Evolutionary conservation across 2,797 vertebrate genomes (phyloP), one percentile per base, ranked within the genome.

Genomic region (Clarias laeviceps): DNA sequence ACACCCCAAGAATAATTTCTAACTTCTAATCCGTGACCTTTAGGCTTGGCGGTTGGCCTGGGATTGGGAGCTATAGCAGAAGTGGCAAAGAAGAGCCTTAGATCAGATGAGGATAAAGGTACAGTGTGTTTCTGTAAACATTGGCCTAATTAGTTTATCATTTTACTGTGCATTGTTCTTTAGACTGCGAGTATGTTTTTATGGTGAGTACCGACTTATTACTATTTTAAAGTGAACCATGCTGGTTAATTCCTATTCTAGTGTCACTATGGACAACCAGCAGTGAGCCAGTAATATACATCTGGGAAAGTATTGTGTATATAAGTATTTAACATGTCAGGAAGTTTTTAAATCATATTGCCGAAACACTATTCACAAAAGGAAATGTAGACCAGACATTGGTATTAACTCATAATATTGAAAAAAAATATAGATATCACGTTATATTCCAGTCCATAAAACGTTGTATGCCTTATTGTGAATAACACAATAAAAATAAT

Each of bases 81-180:
- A 90, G 95, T 97, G n/a, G 97, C 97, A 6, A 99, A 98, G 93
- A 99, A 98, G 92, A 97, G 93, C 87, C 94, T 98, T 34, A 94
- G 95, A 85, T 80, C 93, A 0, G 95, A 96, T 79, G 93, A 94
- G 5, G 88, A 93, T 79, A 91, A 77, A 84, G 84, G 88, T 89
- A 70, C 50, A 54, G 50, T 54, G 50, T 5, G 5, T 5, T 76
- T 74, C 27, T 81, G 9, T 20, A 66, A 22, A 76, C 6, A 6
- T 76, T 6, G 12, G 27, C 50, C 24, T 57, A 14, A 12, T 54
- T 0, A n/a, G 22, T 22, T n/a, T 37, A n/a, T 79, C 2, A 14
- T 62, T 40, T 61, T 4, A 77, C 17, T 29, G 22, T 77, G 45
- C 24, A 27, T 7, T 27, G 17, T 68, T 9, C 50, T 79, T 69